Conservation (phyloP, 2,113 vertebrate species). For the Catharus minimus region DNA sequence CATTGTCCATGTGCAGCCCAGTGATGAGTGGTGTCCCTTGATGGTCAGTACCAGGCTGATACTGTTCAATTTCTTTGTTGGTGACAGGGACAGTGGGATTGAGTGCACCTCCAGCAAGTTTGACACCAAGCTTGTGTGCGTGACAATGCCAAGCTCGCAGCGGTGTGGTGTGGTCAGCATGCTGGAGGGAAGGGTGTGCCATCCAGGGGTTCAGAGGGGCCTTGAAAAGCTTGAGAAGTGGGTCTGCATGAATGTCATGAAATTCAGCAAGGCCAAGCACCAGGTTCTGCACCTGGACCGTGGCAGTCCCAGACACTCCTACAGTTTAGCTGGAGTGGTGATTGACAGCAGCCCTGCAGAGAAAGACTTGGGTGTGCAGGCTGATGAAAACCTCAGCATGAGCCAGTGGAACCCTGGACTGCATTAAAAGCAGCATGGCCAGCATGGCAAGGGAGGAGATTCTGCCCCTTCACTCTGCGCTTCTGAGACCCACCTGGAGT, state of each 20-base stretch:
- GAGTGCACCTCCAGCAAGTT: not conserved
- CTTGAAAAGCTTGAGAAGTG: not conserved
- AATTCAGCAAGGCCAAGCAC: not conserved
- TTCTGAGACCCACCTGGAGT: not conserved
- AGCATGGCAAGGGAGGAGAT: accelerated
- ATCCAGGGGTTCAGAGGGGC: not conserved
- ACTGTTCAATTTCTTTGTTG: not conserved
- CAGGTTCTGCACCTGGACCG: not conserved
- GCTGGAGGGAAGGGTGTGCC: not conserved
- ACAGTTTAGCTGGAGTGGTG: too few relatives aligned
- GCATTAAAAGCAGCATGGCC: accelerated
- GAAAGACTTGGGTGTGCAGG: not conserved
- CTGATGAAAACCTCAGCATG: not conserved
- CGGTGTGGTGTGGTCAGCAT: not conserved
- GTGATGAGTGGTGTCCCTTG: not conserved
- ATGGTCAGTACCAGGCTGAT: accelerated
- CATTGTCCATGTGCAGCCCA: not conserved
- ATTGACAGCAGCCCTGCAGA: not conserved
- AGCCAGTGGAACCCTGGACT: not conserved
- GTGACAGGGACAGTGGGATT: not conserved
- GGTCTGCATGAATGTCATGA: accelerated
- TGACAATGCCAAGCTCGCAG: not conserved
- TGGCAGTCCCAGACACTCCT: not conserved
- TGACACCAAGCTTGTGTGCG: not conserved
- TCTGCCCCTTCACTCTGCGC: not conserved